Evolutionary conservation across 2,888 invertebrate genomes (phyloP), one percentile per base, ranked within the genome.

Genomic region (Chrysolina haemoptera): DNA sequence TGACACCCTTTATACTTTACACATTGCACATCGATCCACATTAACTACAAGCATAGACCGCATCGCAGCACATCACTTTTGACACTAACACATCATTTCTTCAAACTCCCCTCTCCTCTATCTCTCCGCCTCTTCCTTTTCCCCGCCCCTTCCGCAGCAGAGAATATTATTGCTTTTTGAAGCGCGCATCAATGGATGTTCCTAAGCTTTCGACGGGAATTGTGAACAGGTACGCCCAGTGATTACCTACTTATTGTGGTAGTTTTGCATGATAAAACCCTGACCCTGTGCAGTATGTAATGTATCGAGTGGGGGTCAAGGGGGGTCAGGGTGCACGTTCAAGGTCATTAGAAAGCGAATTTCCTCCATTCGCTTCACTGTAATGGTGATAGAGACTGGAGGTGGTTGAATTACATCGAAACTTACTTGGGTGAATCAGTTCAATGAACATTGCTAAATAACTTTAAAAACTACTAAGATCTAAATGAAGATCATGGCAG

Each of bases 1-100:
- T 50, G 27, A 12, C n/a, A 69, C 35, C 65, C 22, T 68, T 62
- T 73, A 82, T 83, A 86, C 84, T 83, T 83, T 81, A 86, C 84
- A 86, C 85, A 83, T 85, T 85, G 86, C 85, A 86, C 85, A 83
- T 80, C 76, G 76, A 79, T 74, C 74, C 72, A 81, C 81, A 81
- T 81, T 78, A 79, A 81, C 75, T 78, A 79, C 79, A 80, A 71
- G 79, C 80, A 81, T 78, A 77, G 70, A 74, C 68, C 46, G 74
- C 78, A 77, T 68, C 66, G 77, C 76, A 78, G 82, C 83, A 82
- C 81, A 82, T 76, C 76, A 77, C 74, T 78, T n/a, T 40, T 74
- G 73, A 80, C 76, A 75, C 79, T 84, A 83, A 86, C 83, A 85
- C 85, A 82, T 76, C 35, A 76, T 66, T 73, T 70, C 55, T 67